phyloP scores from a whole-genome alignment of 2,113 vertebrate species.

The Propithecus coquereli region DNA sequence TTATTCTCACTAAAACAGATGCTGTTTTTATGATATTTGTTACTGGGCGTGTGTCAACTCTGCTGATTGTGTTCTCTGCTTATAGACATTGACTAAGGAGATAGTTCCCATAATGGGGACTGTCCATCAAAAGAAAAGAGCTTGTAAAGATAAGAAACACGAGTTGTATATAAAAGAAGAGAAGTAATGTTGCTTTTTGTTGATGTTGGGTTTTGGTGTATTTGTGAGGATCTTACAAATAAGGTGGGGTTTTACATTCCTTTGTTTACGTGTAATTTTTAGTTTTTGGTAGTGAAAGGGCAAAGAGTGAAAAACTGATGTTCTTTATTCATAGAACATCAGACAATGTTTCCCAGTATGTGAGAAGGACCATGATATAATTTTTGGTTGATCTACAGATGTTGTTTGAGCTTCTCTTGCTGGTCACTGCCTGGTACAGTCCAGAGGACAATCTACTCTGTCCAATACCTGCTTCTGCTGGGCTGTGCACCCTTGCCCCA shows the following conservation, averaged over 20 bases:
- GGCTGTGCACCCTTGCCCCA: background rate
- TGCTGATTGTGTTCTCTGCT: background rate
- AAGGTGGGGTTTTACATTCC: background rate
- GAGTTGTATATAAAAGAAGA: background rate
- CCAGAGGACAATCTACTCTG: background rate
- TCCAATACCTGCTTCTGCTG: background rate
- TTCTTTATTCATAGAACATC: background rate
- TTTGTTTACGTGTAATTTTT: background rate
- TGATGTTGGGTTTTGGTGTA: background rate
- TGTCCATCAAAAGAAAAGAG: background rate
- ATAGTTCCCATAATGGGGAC: background rate
- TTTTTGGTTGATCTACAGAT: background rate
- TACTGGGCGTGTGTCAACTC: background rate
- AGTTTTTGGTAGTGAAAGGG: background rate
- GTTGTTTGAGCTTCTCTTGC: background rate
- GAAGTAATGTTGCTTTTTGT: background rate
- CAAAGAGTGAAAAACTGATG: background rate
- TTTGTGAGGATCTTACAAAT: background rate
- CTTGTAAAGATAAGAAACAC: background rate
- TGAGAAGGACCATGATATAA: fast-evolving
- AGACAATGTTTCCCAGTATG: background rate
- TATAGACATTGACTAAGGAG: background rate
- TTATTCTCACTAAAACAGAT: slow-evolving; percentile 42
- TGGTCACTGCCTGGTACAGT: background rate
- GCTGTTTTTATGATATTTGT: slow-evolving; percentile 15